These are phyloP conservation scores for Mycteria americana DNA, from an alignment of 2,797 vertebrate genomes.

Conservation along the genomic window DNA sequence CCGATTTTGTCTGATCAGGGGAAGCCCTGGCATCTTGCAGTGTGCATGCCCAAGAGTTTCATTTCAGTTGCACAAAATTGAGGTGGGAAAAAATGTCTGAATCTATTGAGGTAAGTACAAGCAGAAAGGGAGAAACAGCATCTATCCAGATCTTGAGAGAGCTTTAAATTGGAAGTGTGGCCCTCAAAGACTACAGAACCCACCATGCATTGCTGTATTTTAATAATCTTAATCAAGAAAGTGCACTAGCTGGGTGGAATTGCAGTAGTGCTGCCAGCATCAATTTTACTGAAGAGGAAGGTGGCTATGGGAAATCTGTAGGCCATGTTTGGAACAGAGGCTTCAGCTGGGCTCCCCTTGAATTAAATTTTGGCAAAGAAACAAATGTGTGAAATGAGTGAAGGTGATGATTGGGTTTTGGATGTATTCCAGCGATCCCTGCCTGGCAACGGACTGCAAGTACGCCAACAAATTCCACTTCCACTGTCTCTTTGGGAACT, in stretches of 20 bases:
- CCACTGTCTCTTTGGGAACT: conserved; percentile 99
- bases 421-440: conserved; percentile 88
- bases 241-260: conserved; percentile 34
- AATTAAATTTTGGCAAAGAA: conserved; percentile 58
- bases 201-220: not conserved
- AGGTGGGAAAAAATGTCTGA: conserved; percentile 18
- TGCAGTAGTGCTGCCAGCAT: conserved; percentile 13
- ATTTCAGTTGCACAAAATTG: not conserved
- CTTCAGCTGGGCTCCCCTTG: conserved; percentile 39
- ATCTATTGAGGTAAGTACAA: conserved; percentile 12
- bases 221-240: not conserved
- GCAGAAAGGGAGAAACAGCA: conserved; percentile 24
- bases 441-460: conserved; percentile 97
- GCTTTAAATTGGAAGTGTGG: not conserved
- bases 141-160: conserved; percentile 15
- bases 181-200: not conserved
- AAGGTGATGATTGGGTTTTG: conserved; percentile 66
- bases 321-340: conserved; percentile 19
- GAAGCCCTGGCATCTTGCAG: conserved; percentile 21
- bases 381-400: conserved; percentile 43
- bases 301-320: conserved; percentile 39
- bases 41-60: not conserved
- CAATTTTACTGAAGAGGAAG: not conserved
- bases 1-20: not conserved
- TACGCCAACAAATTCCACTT: conserved; percentile 99